These are phyloP conservation scores for Amphipyra berbera DNA, from an alignment of 2,888 invertebrate species.

Conservation along the genomic window DNA sequence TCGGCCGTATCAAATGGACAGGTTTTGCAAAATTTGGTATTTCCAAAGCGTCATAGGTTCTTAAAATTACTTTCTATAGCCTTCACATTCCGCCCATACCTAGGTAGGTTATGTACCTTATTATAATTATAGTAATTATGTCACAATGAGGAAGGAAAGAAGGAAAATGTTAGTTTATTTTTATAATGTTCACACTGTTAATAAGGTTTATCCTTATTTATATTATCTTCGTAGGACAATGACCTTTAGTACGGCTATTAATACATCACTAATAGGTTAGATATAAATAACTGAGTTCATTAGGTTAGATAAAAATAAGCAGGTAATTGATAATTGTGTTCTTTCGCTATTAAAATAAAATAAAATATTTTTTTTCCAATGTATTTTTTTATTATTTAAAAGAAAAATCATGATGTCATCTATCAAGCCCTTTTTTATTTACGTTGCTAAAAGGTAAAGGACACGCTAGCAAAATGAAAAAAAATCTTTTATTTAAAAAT, in stretches of 20 bases:
- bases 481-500: conserved; percentile 3
- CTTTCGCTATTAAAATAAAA: too few relatives aligned
- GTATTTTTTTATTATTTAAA: too few relatives aligned
- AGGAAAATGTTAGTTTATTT: conserved; percentile 39
- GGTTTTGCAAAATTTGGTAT: conserved; percentile 19
- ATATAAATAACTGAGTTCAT: conserved; percentile 7
- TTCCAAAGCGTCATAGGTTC: conserved; percentile 9
- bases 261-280: conserved; percentile 5
- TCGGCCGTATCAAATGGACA: background rate
- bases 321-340: too few relatives aligned
- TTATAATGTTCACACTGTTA: conserved; percentile 29
- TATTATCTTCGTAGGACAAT: conserved; percentile 33
- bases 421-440: too few relatives aligned
- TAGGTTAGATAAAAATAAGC: conserved; percentile 12
- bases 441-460: background rate
- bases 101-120: too few relatives aligned
- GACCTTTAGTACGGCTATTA: conserved; percentile 47
- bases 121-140: conserved; percentile 12
- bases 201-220: conserved; percentile 57
- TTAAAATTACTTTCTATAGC: conserved; percentile 33
- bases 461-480: background rate
- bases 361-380: too few relatives aligned
- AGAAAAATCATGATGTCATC: too few relatives aligned
- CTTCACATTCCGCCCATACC: conserved; percentile 12
- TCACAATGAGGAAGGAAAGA: conserved; percentile 42